phyloP scores from a whole-genome alignment of 2,888 invertebrate genomes.

The Plagiodera versicolora region DNA sequence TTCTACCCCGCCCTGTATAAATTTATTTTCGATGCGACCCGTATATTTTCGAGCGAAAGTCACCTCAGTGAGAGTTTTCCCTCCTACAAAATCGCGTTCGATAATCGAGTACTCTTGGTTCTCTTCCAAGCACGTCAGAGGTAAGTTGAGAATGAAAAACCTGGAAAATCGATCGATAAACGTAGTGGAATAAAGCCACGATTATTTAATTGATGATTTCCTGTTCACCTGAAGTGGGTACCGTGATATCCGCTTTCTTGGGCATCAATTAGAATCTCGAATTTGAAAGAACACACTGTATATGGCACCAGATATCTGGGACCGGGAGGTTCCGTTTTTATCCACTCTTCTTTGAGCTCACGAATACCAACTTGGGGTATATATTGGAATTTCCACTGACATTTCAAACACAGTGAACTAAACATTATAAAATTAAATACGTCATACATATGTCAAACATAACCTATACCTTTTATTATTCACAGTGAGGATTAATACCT shows the following conservation, averaged over 20 bases:
- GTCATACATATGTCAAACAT: neutral
- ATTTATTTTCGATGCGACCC: too few species aligned
- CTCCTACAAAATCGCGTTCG: conserved; percentile 17
- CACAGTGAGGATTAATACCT: conserved; percentile 32
- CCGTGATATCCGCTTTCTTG: conserved; percentile 42
- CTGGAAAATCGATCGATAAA: too few species aligned
- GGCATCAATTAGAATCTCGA: conserved; percentile 39
- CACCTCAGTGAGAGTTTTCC: conserved; percentile 25
- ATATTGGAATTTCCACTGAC: conserved; percentile 42
- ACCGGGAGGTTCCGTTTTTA: conserved; percentile 24
- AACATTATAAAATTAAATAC: too few species aligned
- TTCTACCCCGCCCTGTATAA: too few species aligned
- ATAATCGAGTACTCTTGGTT: conserved; percentile 24
- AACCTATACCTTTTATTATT: conserved; percentile 44
- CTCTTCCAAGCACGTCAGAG: conserved; percentile 43
- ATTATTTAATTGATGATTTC: neutral
- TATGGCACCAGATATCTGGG: conserved; percentile 39
- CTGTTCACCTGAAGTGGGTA: conserved; percentile 45
- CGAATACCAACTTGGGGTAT: conserved; percentile 2
- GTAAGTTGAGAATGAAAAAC: conserved; percentile 50
- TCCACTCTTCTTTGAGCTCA: conserved; percentile 29
- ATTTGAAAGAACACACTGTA: conserved; percentile 42
- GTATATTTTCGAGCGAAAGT: neutral
- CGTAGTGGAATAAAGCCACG: too few species aligned
- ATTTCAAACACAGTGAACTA: conserved; percentile 37